Evolutionary conservation across 2,797 vertebrate species (phyloP).

Genomic region (Ptychobarbus kaznakovi): DNA sequence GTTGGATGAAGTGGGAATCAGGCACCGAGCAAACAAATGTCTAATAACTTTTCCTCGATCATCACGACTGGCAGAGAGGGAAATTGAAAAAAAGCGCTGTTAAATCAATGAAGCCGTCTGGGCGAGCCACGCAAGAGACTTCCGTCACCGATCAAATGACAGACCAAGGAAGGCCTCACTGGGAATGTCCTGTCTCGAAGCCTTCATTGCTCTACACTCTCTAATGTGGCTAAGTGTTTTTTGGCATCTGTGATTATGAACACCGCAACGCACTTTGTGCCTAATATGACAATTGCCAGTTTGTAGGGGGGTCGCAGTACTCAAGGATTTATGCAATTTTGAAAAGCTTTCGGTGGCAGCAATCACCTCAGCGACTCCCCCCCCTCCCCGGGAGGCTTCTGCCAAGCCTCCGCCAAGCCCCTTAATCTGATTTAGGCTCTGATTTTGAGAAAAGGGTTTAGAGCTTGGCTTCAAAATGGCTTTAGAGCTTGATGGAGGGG

Average conservation of each 20-base stretch:
- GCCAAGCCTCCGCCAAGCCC: slow-evolving; percentile 15
- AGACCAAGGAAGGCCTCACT: slow-evolving; percentile 6
- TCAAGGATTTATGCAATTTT: slow-evolving; percentile 50
- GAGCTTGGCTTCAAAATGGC: slow-evolving; percentile 28
- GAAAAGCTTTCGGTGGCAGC: slow-evolving; percentile 54
- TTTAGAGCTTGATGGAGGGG: slow-evolving; percentile 36
- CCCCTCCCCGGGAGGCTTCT: slow-evolving; percentile 45
- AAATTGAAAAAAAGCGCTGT: slow-evolving; percentile 34
- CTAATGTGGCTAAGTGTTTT: slow-evolving; percentile 65
- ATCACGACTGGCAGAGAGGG: slow-evolving; percentile 21
- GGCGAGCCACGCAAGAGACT: slow-evolving; percentile 16
- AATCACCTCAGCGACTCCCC: slow-evolving; percentile 58
- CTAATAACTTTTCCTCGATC: slow-evolving; percentile 38
- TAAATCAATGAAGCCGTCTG: slow-evolving; percentile 39
- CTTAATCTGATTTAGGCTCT: slow-evolving; percentile 52
- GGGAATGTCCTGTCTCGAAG: slow-evolving; percentile 15
- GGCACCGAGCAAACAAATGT: slow-evolving; percentile 22
- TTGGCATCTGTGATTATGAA: slow-evolving; percentile 67
- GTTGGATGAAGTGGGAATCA: slow-evolving; percentile 34
- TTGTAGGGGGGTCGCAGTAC: slow-evolving; percentile 60
- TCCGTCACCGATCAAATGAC: slow-evolving; percentile 18
- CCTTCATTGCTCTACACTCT: slow-evolving; percentile 52
- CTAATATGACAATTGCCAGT: slow-evolving; percentile 68
- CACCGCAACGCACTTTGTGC: slow-evolving; percentile 61
- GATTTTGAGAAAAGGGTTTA: slow-evolving; percentile 55